phyloP scores from a whole-genome alignment of 2,888 invertebrate genomes.

The Heteropelma amictum region DNA sequence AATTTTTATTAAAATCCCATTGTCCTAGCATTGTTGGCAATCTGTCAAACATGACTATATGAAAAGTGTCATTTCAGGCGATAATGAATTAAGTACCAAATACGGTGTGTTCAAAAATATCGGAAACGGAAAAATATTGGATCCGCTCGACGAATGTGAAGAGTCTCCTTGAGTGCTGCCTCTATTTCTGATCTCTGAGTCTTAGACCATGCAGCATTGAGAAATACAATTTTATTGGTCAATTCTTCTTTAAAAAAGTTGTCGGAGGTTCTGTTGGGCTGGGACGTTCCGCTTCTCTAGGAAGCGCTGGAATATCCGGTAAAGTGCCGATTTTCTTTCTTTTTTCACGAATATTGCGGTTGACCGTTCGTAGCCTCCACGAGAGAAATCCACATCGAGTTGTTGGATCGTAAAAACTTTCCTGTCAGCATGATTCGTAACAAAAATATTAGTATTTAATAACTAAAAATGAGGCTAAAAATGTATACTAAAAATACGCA shows the following conservation, averaged over 20 bases:
- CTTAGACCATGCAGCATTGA: constrained; percentile 14
- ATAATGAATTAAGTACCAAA: no score
- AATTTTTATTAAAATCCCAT: no score
- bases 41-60: no score
- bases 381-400: constrained; percentile 41
- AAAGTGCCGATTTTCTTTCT: no score
- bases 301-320: not conserved
- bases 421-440: no score
- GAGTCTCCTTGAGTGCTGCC: constrained; percentile 31
- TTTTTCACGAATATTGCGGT: constrained; percentile 17
- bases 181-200: constrained; percentile 40
- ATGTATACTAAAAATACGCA: no score
- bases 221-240: not conserved
- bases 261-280: not conserved
- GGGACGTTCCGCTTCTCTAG: not conserved
- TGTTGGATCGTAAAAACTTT: constrained; percentile 49
- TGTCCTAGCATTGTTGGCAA: no score
- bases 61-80: no score
- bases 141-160: constrained; percentile 22
- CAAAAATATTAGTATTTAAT: no score
- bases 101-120: no score
- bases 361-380: constrained; percentile 49
- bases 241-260: constrained; percentile 7
- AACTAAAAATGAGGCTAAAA: no score
- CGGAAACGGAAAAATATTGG: no score